Evolutionary conservation across 2,797 vertebrate species (phyloP), one percentile per base, ranked within the genome.

Genomic region (Sandelia bainsii): DNA sequence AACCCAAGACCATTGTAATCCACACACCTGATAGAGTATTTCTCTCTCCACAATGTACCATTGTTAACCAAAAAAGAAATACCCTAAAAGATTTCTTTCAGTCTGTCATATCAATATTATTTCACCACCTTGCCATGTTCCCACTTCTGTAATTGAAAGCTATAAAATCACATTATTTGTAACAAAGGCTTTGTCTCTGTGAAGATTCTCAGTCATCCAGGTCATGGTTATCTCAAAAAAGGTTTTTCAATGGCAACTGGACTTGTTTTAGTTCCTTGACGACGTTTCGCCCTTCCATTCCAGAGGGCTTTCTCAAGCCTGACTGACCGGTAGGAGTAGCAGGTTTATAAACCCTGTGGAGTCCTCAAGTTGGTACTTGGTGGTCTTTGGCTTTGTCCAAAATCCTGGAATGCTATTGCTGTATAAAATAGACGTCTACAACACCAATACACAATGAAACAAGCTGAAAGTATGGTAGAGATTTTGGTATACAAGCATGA

Each of bases 1-100:
- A 77, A 93, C 16, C 94, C 95, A 0, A 96, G 95, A 39, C 93
- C 82, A 58, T 95, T 96, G 49, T 95, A 96, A 79, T 95, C 95
- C 8, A 97, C 86, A 81, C 95, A 96, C 52, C 96, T 34, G 64
- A 61, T 54, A 25, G 48, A 53, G n/a, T 52, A 37, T 68, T 69
- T 58, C 39, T 75, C 50, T 12, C 60, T 44, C 13, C 11, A 44
- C 1, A 16, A 19, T 61, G 13, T 44, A 1, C 32, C 9, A 22
- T 3, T 52, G 13, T 39, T 44, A 32, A 52, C 52, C 59, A 32
- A 68, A 64, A n/a, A 34, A 13, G 49, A 46, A 25, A 66, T 19
- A 2, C 34, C 59, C 50, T 14, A 1, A 56, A 52, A 58, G 52
- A 51, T 61, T 59, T 56, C 20, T 54, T 25, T 58, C 13, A 19